Evolutionary conservation across 2,888 invertebrate genomes (phyloP).

Genomic region (Dryadula phaetusa): DNA sequence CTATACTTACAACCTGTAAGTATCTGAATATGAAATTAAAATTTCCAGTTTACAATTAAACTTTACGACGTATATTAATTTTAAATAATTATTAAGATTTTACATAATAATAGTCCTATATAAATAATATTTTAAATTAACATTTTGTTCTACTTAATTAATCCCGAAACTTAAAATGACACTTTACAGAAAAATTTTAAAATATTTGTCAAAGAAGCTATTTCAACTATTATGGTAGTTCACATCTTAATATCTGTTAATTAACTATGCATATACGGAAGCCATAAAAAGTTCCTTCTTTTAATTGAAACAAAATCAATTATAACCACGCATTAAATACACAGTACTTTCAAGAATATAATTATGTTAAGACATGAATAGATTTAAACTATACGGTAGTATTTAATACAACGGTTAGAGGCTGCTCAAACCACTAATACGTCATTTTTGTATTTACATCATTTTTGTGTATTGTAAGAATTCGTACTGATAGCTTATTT

Average conservation of each 20-base stretch:
- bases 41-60: too few relatives aligned
- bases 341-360: conserved; percentile 4
- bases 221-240: conserved; percentile 11
- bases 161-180: too few relatives aligned
- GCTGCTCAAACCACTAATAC: too few relatives aligned
- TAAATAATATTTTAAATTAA: too few relatives aligned
- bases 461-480: neutral
- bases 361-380: neutral
- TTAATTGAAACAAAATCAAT: conserved; percentile 26
- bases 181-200: too few relatives aligned
- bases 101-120: too few relatives aligned
- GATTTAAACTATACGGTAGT: neutral
- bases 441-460: too few relatives aligned
- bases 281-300: conserved; percentile 31
- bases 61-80: too few relatives aligned
- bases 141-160: too few relatives aligned
- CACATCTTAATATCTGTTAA: conserved; percentile 33
- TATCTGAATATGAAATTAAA: too few relatives aligned
- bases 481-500: neutral
- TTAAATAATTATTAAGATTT: too few relatives aligned
- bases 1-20: too few relatives aligned
- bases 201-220: neutral
- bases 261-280: conserved; percentile 26
- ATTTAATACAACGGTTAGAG: neutral
- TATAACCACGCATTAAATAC: conserved; percentile 25